A percentile compares a stretch with the other conserved stretches of the same genome.
Evolutionary conservation across 1,140 invertebrate genomes (phyloP).

Genomic region (Zophobas atratus): DNA sequence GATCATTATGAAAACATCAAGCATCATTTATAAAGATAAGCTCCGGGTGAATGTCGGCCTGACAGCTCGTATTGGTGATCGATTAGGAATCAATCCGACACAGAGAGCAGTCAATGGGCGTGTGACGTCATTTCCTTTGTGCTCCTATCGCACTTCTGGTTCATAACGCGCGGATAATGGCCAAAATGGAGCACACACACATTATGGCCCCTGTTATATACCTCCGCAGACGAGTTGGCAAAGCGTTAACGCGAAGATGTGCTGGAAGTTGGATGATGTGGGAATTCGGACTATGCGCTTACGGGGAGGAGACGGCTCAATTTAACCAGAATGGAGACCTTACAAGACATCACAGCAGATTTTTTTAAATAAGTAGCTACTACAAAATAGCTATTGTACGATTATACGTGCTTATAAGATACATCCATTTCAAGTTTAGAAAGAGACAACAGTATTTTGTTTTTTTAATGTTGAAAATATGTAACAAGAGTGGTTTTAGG

Average conservation of each 20-base stretch:
- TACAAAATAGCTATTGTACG: too few relatives aligned
- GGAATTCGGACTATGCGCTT: background rate
- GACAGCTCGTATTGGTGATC: slow-evolving; percentile 66
- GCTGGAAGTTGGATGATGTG: background rate
- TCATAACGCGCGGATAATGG: slow-evolving; percentile 67
- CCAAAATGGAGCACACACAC: slow-evolving; percentile 62
- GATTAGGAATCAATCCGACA: slow-evolving; percentile 67
- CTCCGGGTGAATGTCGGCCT: slow-evolving; percentile 58
- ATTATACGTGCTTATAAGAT: too few relatives aligned
- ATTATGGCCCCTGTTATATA: slow-evolving; percentile 47
- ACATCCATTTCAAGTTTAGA: too few relatives aligned
- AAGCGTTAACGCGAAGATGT: slow-evolving; percentile 19
- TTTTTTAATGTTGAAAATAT: too few relatives aligned
- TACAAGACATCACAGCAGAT: too few relatives aligned
- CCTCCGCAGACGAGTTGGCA: slow-evolving; percentile 45
- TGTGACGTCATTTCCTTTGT: slow-evolving; percentile 68
- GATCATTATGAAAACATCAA: slow-evolving; percentile 53
- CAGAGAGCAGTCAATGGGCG: slow-evolving; percentile 66
- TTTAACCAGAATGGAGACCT: too few relatives aligned
- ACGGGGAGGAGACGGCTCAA: too few relatives aligned
- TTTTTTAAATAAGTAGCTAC: too few relatives aligned
- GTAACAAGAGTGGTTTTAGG: too few relatives aligned
- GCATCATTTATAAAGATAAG: slow-evolving; percentile 53
- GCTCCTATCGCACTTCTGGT: slow-evolving; percentile 67
- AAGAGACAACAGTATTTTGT: too few relatives aligned